Evolutionary conservation across 2,113 vertebrate species (phyloP).

Genomic region (Sylvia atricapilla): DNA sequence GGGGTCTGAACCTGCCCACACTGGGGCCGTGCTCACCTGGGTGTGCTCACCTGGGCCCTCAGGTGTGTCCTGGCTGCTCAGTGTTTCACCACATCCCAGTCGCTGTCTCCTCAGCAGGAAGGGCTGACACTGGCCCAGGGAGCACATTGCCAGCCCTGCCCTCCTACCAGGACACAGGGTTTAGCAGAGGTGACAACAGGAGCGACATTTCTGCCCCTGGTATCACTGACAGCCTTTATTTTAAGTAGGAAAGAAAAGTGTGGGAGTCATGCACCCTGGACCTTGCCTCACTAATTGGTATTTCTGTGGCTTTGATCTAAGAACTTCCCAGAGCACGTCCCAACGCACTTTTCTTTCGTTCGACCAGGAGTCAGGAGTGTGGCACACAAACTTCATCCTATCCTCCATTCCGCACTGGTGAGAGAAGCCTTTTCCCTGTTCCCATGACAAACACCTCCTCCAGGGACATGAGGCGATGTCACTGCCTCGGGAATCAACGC

Average conservation of each 20-base stretch:
- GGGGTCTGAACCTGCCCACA: not conserved
- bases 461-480: not conserved
- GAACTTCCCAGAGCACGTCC: not conserved
- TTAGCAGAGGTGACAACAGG: slow-evolving; percentile 72
- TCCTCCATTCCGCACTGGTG: fast-evolving
- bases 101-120: not conserved
- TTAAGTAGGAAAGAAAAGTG: no score
- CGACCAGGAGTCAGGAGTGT: fast-evolving
- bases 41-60: not conserved
- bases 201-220: slow-evolving; percentile 13
- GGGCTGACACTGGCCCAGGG: not conserved
- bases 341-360: fast-evolving
- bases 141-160: not conserved
- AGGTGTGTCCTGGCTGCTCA: not conserved
- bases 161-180: not conserved
- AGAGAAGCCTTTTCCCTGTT: not conserved
- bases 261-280: no score
- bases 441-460: not conserved
- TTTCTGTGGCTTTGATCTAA: not conserved
- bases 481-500: no score
- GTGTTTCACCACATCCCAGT: not conserved
- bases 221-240: not conserved
- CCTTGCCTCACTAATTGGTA: not conserved
- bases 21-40: not conserved
- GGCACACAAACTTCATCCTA: not conserved